Conservation (phyloP, 2,888 invertebrate species). For the Brachylomia viminalis region DNA sequence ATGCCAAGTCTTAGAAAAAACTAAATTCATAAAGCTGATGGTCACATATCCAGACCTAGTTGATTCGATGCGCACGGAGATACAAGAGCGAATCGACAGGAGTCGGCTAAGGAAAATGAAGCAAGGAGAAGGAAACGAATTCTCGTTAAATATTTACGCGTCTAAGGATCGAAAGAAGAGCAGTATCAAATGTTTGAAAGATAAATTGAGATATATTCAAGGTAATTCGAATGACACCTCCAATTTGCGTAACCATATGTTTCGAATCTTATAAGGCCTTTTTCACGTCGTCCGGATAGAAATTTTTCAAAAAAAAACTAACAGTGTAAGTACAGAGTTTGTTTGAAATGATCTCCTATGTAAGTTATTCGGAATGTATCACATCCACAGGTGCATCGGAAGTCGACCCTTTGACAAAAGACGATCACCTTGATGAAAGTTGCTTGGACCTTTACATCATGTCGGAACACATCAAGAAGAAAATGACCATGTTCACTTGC, state of each 20-base stretch:
- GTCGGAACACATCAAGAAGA: constrained; percentile 86
- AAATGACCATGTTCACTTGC: constrained; percentile 80
- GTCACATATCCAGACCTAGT: constrained; percentile 86
- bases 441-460: constrained; percentile 87
- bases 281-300: not conserved
- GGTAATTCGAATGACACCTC: constrained; percentile 68
- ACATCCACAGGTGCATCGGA: constrained; percentile 78
- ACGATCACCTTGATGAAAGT: constrained; percentile 81
- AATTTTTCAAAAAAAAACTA: not conserved
- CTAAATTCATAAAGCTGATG: constrained; percentile 87
- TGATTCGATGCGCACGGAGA: constrained; percentile 78
- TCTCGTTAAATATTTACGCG: constrained; percentile 85
- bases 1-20: constrained; percentile 88
- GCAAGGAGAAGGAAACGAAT: constrained; percentile 66
- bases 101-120: constrained; percentile 74
- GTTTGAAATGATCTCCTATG: not conserved
- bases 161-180: constrained; percentile 86
- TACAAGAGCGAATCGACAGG: constrained; percentile 78
- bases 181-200: constrained; percentile 88
- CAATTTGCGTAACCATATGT: not conserved
- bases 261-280: not conserved
- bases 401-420: constrained; percentile 76
- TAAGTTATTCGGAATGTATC: not conserved
- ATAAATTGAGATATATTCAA: constrained; percentile 85
- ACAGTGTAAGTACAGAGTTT: not conserved